These are phyloP conservation scores for Trichopoda pennipes DNA, from an alignment of 2,888 invertebrate species.

Conservation along the genomic window DNA sequence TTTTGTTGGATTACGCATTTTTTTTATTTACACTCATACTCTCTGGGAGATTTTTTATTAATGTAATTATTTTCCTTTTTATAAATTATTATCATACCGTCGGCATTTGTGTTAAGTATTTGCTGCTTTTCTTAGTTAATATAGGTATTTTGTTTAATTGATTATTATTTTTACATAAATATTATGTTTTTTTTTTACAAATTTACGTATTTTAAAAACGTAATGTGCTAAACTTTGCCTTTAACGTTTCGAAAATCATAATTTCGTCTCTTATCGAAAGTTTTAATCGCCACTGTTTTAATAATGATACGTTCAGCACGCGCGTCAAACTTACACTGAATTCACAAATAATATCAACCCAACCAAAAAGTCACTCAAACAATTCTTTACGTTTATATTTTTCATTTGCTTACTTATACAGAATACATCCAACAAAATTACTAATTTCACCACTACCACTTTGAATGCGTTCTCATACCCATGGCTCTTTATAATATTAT, in stretches of 20 bases:
- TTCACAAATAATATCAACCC: conserved; percentile 78
- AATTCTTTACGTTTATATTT: conserved; percentile 67
- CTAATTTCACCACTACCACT: conserved; percentile 51
- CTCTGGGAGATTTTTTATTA: conserved; percentile 60
- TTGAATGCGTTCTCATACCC: conserved; percentile 64
- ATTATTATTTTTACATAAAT: neutral
- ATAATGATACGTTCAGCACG: conserved; percentile 79
- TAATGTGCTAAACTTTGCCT: conserved; percentile 49
- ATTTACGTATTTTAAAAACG: conserved; percentile 35
- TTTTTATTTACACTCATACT: conserved; percentile 55
- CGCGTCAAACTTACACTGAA: conserved; percentile 81
- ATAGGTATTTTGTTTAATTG: conserved; percentile 13
- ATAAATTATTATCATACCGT: conserved; percentile 38
- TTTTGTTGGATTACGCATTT: conserved; percentile 57
- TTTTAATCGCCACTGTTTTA: conserved; percentile 47
- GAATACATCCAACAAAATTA: conserved; percentile 26
- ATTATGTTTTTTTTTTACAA: neutral
- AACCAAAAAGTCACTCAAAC: conserved; percentile 78
- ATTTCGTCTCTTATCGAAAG: conserved; percentile 60
- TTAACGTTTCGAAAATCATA: conserved; percentile 41
- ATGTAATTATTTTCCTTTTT: conserved; percentile 44
- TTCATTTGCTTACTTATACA: conserved; percentile 44
- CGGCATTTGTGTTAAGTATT: conserved; percentile 46
- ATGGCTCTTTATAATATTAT: conserved; percentile 59
- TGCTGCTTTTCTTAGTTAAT: conserved; percentile 5